Evolutionary conservation across 2,888 invertebrate genomes (phyloP).

Genomic region (Eristalinus aeneus): DNA sequence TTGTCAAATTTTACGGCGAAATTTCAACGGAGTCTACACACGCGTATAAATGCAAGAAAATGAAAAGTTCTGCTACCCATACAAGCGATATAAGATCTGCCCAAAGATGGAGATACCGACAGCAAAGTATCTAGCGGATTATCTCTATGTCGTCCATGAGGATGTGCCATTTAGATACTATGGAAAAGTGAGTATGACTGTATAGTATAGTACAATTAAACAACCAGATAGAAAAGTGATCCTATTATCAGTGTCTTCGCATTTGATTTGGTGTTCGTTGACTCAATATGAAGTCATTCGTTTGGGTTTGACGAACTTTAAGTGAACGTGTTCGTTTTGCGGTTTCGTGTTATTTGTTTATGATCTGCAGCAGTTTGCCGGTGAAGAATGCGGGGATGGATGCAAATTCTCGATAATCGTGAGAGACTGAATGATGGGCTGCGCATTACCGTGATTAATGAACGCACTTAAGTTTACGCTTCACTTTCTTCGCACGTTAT

Average conservation of each 20-base stretch:
- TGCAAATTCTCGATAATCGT: conserved; percentile 31
- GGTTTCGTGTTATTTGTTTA: conserved; percentile 52
- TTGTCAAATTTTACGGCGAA: conserved; percentile 37
- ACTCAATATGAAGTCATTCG: conserved; percentile 47
- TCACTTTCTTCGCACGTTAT: conserved; percentile 54
- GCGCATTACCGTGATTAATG: conserved; percentile 41
- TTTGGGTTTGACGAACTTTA: conserved; percentile 61
- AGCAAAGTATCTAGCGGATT: conserved; percentile 81
- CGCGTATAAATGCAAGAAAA: conserved; percentile 79
- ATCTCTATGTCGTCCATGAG: conserved; percentile 80
- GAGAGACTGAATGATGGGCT: conserved; percentile 10
- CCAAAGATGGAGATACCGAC: conserved; percentile 80
- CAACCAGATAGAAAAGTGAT: conserved; percentile 36
- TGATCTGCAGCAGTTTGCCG: conserved; percentile 20
- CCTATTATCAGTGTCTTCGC: conserved; percentile 33
- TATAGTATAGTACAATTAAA: not conserved
- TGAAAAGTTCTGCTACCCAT: conserved; percentile 78
- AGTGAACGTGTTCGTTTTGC: conserved; percentile 39
- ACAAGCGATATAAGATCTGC: conserved; percentile 79
- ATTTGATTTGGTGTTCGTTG: conserved; percentile 48
- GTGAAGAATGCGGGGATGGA: conserved; percentile 13
- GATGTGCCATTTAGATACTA: conserved; percentile 81
- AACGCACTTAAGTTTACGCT: conserved; percentile 24
- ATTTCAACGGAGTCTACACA: conserved; percentile 27
- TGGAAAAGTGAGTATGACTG: conserved; percentile 79